These are phyloP conservation scores for Myxocyprinus asiaticus DNA, from an alignment of 2,113 vertebrate genomes.

Conservation along the genomic window DNA sequence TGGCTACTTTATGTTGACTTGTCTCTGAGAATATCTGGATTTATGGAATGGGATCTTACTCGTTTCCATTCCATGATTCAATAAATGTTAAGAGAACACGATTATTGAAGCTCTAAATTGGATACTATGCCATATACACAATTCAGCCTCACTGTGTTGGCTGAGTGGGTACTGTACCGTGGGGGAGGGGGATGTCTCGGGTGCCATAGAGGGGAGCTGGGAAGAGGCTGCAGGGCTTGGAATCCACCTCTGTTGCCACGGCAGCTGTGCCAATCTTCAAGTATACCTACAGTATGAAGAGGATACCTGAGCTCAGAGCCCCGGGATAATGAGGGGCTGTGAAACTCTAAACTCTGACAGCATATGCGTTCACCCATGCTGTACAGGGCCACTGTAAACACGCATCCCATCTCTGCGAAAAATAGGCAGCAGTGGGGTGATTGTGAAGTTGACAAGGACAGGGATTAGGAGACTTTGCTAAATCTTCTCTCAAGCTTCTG, in stretches of 20 bases:
- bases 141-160: background rate
- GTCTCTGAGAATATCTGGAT: too few relatives aligned
- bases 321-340: conserved; percentile 78
- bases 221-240: conserved; percentile 67
- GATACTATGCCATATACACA: background rate
- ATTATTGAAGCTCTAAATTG: background rate
- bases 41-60: too few relatives aligned
- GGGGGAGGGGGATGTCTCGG: conserved; percentile 12
- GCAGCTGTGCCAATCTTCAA: conserved; percentile 63
- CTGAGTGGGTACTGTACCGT: background rate
- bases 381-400: conserved; percentile 37
- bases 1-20: background rate
- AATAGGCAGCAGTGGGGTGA: background rate
- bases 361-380: conserved; percentile 61
- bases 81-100: background rate
- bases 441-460: conserved; percentile 31
- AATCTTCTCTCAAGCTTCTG: conserved; percentile 51
- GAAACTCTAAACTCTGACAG: conserved; percentile 75
- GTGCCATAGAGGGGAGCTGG: conserved; percentile 52
- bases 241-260: conserved; percentile 61
- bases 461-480: conserved; percentile 33
- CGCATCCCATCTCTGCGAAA: conserved; percentile 55
- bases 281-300: conserved; percentile 72
- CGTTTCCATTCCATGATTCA: too few relatives aligned
- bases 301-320: conserved; percentile 74